phyloP scores from a whole-genome alignment of 2,113 vertebrate species.

The Lepidothrix coronata region DNA sequence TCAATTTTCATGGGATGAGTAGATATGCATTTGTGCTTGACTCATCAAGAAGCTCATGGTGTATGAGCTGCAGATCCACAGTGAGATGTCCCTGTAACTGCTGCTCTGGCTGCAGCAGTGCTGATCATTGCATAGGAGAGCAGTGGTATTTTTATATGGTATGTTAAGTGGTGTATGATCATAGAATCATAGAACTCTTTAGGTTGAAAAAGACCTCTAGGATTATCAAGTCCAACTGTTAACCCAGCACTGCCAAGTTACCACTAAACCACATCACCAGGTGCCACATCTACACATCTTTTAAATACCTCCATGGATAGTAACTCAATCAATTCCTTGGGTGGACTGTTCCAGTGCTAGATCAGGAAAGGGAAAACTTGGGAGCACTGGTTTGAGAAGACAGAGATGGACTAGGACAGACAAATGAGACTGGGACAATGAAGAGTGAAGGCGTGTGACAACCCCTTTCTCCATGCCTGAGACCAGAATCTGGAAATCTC shows the following conservation, averaged over 20 bases:
- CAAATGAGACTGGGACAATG: background rate
- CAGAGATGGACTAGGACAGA: background rate
- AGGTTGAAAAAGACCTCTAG: background rate
- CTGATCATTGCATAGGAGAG: fast-evolving
- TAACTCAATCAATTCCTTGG: background rate
- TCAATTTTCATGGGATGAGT: background rate
- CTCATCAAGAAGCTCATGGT: background rate
- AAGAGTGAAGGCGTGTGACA: background rate
- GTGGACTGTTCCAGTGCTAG: background rate
- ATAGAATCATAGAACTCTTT: background rate
- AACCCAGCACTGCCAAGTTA: background rate
- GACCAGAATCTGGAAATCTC: background rate
- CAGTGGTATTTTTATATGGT: background rate
- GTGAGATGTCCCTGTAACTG: background rate
- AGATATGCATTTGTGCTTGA: background rate
- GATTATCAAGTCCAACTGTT: background rate
- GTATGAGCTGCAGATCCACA: background rate
- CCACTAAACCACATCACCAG: background rate
- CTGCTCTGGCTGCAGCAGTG: background rate
- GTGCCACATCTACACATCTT: fast-evolving
- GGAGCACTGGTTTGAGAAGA: background rate
- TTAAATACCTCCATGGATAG: background rate
- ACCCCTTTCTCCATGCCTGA: background rate
- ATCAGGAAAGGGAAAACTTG: background rate
- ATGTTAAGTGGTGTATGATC: background rate